Evolutionary conservation across 2,797 vertebrate genomes (phyloP), one percentile per base, ranked within the genome.

Genomic region (Acipenser transmontanus): DNA sequence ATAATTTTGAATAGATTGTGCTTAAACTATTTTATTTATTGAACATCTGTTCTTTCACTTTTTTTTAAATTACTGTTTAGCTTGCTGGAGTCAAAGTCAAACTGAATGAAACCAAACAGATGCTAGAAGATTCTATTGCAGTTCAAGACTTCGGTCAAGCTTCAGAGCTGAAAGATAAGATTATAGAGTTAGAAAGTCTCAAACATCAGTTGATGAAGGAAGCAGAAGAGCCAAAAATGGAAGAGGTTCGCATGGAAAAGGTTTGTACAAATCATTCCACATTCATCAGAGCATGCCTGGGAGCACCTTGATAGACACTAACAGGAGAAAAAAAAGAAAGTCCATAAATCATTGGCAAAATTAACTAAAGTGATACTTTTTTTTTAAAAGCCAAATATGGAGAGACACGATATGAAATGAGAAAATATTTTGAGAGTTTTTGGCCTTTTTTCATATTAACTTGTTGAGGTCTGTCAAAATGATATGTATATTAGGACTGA

Each of bases 41-140:
- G 14, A 4, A 10, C 11, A 4, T 50, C 4, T 66, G 49, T 68
- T 14, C 66, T 10, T 57, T 6, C 10, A 47, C 17, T 56, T 1
- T 7, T 61, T 20, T 13, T 49, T 65, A 8, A 49, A 11, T 65
- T 47, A 6, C 54, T 60, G 4, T 61, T 17, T 67, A 98, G 97
- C 78, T 99, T 54, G 96, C 97, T 49, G 91, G 93, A 84, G 84
- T 94, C 72, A 98, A 97, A 87, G 94, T 99, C 65, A 89, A 91
- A 67, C 85, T 98, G 72, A 77, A 93, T 72, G 95, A 99, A 82
- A 85, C 92, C 70, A 97, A 96, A 76, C 85, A 87, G 80, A 84
- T 85, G 56, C 85, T 98, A 76, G 94, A 98, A 78, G 92, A 98
- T 47, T 92, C 87, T 50, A 81, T 99, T 74, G 47, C 80, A 1